Conservation (phyloP, 2,113 vertebrate genomes). For the Origma solitaria region DNA sequence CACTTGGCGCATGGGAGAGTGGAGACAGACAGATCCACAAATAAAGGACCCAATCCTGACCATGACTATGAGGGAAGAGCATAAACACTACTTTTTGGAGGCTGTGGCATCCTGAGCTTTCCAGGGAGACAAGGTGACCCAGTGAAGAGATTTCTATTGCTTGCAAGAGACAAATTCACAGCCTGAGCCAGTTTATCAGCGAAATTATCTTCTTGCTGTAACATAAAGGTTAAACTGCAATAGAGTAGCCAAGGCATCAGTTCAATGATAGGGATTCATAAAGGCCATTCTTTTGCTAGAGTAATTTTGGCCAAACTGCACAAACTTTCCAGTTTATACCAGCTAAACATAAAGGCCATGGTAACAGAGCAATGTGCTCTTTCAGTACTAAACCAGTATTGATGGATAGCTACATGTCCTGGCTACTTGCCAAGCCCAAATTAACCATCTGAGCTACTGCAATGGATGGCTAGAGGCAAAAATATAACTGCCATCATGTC, state of each 20-base stretch:
- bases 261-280: background rate
- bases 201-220: conserved; percentile 4
- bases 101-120: background rate
- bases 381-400: background rate
- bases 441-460: background rate
- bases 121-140: background rate
- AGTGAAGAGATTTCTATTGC: background rate
- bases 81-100: background rate
- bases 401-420: background rate
- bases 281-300: background rate
- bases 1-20: background rate
- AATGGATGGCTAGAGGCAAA: background rate
- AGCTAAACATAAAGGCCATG: background rate
- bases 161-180: background rate
- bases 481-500: background rate
- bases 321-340: background rate
- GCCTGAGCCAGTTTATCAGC: background rate
- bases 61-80: background rate
- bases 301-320: background rate
- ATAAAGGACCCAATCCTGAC: background rate
- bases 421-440: background rate
- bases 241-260: background rate
- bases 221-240: conserved; percentile 40
- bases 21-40: background rate
- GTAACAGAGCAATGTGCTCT: background rate